Evolutionary conservation across 2,113 vertebrate species (phyloP).

Genomic region (Dolichallabes microphthalmus): DNA sequence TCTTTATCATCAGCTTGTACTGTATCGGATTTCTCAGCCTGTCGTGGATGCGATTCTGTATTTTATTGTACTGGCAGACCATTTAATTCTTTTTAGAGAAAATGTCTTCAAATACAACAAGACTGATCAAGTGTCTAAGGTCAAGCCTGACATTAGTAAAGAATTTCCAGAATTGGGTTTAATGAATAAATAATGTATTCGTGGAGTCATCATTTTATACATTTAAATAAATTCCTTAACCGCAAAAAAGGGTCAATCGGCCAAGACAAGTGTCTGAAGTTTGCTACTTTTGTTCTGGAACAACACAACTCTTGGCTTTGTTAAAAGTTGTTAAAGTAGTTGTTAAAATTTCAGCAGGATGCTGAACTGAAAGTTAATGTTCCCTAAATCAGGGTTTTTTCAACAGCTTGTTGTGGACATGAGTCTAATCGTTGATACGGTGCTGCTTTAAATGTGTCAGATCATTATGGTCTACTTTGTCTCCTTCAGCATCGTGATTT

Average conservation of each 20-base stretch:
- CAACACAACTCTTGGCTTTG: background rate
- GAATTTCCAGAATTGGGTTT: background rate
- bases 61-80: background rate
- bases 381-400: background rate
- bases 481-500: background rate
- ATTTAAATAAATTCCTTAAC: background rate
- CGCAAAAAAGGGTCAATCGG: background rate
- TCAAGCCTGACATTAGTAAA: background rate
- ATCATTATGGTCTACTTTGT: background rate
- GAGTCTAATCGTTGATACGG: background rate
- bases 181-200: too few relatives aligned
- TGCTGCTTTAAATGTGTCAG: background rate
- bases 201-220: background rate
- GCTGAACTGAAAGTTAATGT: background rate
- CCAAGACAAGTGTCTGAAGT: background rate
- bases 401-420: background rate
- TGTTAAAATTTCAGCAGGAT: background rate
- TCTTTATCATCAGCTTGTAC: too few relatives aligned
- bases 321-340: too few relatives aligned
- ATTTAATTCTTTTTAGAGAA: background rate
- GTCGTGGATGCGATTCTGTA: too few relatives aligned
- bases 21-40: too few relatives aligned
- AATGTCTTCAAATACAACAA: too few relatives aligned
- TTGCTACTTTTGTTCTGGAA: background rate
- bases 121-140: background rate